phyloP scores from a whole-genome alignment of 2,888 invertebrate species.

The Linnaemya vulpina region DNA sequence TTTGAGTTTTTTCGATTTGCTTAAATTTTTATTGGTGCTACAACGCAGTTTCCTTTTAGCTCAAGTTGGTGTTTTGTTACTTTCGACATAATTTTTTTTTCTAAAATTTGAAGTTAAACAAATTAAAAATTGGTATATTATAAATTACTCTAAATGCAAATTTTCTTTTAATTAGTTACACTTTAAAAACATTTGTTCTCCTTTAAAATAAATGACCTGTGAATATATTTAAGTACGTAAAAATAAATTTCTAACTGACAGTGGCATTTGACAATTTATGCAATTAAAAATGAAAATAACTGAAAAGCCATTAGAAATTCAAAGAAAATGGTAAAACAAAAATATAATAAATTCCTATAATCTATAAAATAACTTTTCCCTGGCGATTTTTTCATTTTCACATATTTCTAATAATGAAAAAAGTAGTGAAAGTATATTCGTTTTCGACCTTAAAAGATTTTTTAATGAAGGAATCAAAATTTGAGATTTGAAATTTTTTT shows the following conservation, averaged over 20 bases:
- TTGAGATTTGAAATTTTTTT: too few relatives aligned
- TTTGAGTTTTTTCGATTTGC: conserved; percentile 4
- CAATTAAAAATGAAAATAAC: background rate
- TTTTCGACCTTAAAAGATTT: too few relatives aligned
- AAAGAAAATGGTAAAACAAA: background rate
- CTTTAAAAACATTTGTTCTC: conserved; percentile 54
- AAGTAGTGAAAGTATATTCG: too few relatives aligned
- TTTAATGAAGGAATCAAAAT: too few relatives aligned
- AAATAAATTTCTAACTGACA: background rate
- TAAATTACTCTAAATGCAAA: conserved; percentile 65
- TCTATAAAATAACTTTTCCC: too few relatives aligned
- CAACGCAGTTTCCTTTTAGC: conserved; percentile 21
- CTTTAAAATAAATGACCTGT: conserved; percentile 64
- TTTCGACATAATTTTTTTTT: conserved; percentile 32
- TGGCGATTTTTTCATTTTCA: too few relatives aligned
- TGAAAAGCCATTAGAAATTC: too few relatives aligned
- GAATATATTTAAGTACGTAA: conserved; percentile 39
- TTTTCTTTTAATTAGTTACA: conserved; percentile 70
- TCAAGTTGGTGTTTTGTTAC: conserved; percentile 3
- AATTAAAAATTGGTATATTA: conserved; percentile 62
- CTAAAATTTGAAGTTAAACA: conserved; percentile 56
- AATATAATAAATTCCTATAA: too few relatives aligned
- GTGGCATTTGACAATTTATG: conserved; percentile 4
- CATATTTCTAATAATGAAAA: too few relatives aligned
- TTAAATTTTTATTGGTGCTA: background rate